Evolutionary conservation across 2,797 vertebrate species (phyloP).

Genomic region (Poliocrania exsul): DNA sequence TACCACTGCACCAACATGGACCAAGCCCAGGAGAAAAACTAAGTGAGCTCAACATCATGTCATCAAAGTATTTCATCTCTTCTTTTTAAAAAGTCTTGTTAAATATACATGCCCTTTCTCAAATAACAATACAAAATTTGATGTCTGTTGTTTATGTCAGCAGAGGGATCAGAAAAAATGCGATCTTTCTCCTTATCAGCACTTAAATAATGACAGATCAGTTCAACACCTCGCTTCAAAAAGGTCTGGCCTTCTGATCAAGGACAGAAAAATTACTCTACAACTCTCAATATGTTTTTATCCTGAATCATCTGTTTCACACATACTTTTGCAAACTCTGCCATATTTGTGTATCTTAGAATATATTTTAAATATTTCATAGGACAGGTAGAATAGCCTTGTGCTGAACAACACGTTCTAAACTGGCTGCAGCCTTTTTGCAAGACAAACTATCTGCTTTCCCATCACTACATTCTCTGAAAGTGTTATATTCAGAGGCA

Average conservation of each 20-base stretch:
- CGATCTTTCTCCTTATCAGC: background rate
- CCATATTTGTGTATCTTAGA: background rate
- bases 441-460: background rate
- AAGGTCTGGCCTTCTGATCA: background rate
- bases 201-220: background rate
- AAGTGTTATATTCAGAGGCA: background rate
- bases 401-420: background rate
- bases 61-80: background rate
- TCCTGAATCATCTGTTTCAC: background rate
- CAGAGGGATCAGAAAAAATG: background rate
- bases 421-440: background rate
- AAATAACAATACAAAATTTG: background rate
- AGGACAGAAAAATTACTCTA: background rate
- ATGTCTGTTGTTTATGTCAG: background rate
- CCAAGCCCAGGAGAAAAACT: background rate
- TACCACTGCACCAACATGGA: accelerated
- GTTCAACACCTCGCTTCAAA: background rate
- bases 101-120: background rate
- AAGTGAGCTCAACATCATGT: background rate
- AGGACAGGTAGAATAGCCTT: background rate
- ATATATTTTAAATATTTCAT: background rate
- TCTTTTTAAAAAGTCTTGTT: background rate
- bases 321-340: background rate
- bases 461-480: background rate
- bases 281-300: background rate